Base-by-base conservation (phyloP, 2,888 invertebrate species). In the Ashinkailepas kermadecensis region DNA sequence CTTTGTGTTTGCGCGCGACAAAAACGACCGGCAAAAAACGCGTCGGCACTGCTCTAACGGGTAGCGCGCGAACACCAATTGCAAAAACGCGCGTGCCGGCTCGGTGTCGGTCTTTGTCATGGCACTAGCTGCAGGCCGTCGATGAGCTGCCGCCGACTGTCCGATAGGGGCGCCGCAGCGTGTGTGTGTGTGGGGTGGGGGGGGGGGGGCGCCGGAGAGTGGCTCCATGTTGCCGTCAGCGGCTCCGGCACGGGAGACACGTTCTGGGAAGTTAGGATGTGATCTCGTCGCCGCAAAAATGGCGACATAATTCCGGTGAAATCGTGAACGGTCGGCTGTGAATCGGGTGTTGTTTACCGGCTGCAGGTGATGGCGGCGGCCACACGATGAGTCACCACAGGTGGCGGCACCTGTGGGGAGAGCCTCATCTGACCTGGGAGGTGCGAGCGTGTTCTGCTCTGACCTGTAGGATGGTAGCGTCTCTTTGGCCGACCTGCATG, bases 1-100 rank as follows among this genome's bases (percentile, higher is more conserved):
- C 74, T 74, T 74, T 74, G 74, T 74, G 74, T 74, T 74, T 74
- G 56, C 21, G 74, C 56, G 11, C 65, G 11, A 23, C 56, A 74
- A 74, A 74, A 74, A 74, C 74, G 56, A 8, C 54, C 21, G 23
- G 54, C 54, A 74, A 74, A 74, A 74, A 74, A 15, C 54, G 54
- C 23, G 12, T 56, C 74, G 74, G 23, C 21, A 74, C 74, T 21
- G 18, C 74, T 18, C 74, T 54, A 56, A 56, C 74, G 74, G 74
- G 74, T 56, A 56, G 54, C 74, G 74, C 74, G 74, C 23, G 74
- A 74, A 74, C 54, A 74, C 54, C 74, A 56, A 56, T 56, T 54
- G 74, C 74, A 74, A 74, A 74, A 74, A 74, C 74, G 70, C 1
- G 54, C 54, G 74, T 15, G 21, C 25, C 39, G 74, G 8, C 74